Base-by-base conservation (phyloP, 2,113 vertebrate species). In the Chionodraco myersi region DNA sequence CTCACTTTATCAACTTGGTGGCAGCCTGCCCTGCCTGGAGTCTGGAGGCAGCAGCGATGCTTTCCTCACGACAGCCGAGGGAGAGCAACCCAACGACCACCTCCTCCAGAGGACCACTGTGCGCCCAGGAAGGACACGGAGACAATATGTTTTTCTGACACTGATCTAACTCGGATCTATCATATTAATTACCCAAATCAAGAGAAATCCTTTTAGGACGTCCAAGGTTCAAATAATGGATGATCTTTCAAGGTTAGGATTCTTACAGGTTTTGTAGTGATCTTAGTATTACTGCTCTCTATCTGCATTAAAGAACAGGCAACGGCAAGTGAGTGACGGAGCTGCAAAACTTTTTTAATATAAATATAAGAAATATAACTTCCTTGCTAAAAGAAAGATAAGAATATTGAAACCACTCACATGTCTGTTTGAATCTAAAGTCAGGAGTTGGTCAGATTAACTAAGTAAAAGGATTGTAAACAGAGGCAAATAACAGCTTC, bases 1-100 rank as follows among this genome's bases (percentile, higher is more conserved):
- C 86, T 94, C 92, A 92, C 91, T 93, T 94, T 93, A 94, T 94
- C 93, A 93, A 92, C 76, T 79, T 79, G 82, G 89, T 92, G 92
- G 88, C 92, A 94, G 93, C 83, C 71, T 87, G 92, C 89, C 91
- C 83, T 85, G 91, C 83, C 82, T 82, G 79, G 80, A 93, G 89
- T 93, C 89, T 92, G 80, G 80, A 89, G 84, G 88, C 89, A 84
- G 76, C 69, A 71, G 69, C 57, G 45, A 88, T 87, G 83, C 84
- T 91, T 93, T 89, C 77, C 87, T 89, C 80, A 10, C 83, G 86
- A 92, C 92, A 89, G 77, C 80, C 85, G 68, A 57, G 72, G 85
- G 78, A 74, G 83, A 82, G 72, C 86, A 77, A 79, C 72, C 66
- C 77, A 80, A 88, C 71, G 71, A 92, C 84, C 77, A 84, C 88